Conservation (phyloP, 2,888 invertebrate species). For the Perithous albicinctus region DNA sequence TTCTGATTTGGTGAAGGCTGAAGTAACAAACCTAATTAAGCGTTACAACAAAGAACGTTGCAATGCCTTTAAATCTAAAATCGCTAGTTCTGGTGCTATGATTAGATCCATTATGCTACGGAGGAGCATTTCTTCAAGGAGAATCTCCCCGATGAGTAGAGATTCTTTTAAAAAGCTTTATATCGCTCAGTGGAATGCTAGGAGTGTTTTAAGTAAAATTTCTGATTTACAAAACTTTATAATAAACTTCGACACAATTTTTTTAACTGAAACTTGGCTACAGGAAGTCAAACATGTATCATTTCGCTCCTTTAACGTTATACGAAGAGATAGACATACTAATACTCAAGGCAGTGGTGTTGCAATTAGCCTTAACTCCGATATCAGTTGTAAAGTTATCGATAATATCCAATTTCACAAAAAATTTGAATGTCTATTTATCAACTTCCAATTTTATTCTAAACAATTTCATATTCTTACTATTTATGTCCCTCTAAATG, state of each 20-base stretch:
- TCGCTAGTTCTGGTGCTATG: not conserved
- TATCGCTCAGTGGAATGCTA: constrained; percentile 4
- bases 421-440: constrained; percentile 10
- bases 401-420: not conserved
- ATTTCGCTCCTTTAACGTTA: too few relatives aligned
- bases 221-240: not conserved
- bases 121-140: not conserved
- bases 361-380: not conserved
- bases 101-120: not conserved
- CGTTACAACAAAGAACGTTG: not conserved
- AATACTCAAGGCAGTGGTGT: not conserved
- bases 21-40: not conserved
- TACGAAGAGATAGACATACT: not conserved
- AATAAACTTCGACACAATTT: too few relatives aligned
- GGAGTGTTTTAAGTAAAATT: not conserved
- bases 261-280: too few relatives aligned
- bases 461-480: not conserved
- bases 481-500: not conserved
- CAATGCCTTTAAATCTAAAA: not conserved
- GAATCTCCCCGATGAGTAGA: not conserved
- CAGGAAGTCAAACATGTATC: too few relatives aligned
- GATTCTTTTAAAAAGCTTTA: not conserved
- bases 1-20: not conserved
- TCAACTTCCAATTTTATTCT: constrained; percentile 3
- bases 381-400: constrained; percentile 5